Evolutionary conservation across 2,113 vertebrate species (phyloP).

Genomic region (Orientallactaga bullata): DNA sequence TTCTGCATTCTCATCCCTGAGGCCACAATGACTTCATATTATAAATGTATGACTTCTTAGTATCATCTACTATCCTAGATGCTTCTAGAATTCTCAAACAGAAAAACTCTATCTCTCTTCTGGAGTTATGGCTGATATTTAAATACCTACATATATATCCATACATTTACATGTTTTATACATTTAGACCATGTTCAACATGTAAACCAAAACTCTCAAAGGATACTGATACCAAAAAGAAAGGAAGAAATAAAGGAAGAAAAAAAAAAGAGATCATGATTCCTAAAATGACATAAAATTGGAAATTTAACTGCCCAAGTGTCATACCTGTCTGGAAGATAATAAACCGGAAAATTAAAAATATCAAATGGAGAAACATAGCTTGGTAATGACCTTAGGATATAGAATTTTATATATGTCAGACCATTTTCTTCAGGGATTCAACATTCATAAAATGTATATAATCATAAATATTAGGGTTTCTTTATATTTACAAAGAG

Average conservation of each 20-base stretch:
- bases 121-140: conserved; percentile 51
- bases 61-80: conserved; percentile 64
- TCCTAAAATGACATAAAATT: conserved; percentile 33
- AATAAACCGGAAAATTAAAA: conserved; percentile 82
- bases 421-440: conserved; percentile 72
- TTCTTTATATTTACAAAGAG: conserved; percentile 17
- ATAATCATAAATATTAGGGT: background rate
- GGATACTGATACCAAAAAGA: background rate
- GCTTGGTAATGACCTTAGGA: conserved; percentile 80
- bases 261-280: conserved; percentile 40
- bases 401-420: conserved; percentile 76
- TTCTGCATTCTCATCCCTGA: conserved; percentile 87
- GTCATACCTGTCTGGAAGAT: conserved; percentile 64
- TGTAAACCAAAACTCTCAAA: conserved; percentile 62
- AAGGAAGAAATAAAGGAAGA: conserved; percentile 34
- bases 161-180: background rate
- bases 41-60: conserved; percentile 84
- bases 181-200: conserved; percentile 52
- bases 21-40: conserved; percentile 82
- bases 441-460: conserved; percentile 63
- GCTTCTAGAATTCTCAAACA: conserved; percentile 74
- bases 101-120: conserved; percentile 72
- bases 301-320: conserved; percentile 57
- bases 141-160: background rate
- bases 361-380: conserved; percentile 52